Conservation (phyloP, 1,140 invertebrate species). For the Halictus rubicundus region DNA sequence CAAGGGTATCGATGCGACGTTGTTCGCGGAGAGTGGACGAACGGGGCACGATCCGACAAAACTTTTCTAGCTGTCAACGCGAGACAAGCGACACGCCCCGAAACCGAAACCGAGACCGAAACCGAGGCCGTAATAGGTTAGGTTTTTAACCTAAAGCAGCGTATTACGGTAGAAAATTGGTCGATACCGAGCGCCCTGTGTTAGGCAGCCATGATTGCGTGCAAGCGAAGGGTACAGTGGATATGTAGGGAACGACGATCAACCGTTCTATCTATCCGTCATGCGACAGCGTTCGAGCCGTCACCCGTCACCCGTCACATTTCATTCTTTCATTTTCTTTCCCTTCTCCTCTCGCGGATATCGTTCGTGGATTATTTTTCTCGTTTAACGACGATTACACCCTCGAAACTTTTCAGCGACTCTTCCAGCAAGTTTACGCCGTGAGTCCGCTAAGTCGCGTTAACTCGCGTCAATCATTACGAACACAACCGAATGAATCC, state of each 20-base stretch:
- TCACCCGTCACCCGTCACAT: constrained; percentile 12
- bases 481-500: constrained; percentile 18
- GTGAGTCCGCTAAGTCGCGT: background rate
- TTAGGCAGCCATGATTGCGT: constrained; percentile 78
- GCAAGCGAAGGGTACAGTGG: constrained; percentile 71
- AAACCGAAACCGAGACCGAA: background rate
- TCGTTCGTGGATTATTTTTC: background rate
- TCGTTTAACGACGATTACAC: too few species aligned
- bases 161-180: constrained; percentile 65
- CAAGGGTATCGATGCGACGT: background rate
- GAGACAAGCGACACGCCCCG: constrained; percentile 52
- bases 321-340: background rate
- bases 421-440: background rate
- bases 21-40: background rate
- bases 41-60: background rate
- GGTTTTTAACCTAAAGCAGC: constrained; percentile 54
- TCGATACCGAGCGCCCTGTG: constrained; percentile 73
- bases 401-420: background rate
- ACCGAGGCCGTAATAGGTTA: constrained; percentile 33
- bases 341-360: background rate
- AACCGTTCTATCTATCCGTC: constrained; percentile 22
- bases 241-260: constrained; percentile 55
- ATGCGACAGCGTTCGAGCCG: constrained; percentile 13
- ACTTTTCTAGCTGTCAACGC: constrained; percentile 28
- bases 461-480: constrained; percentile 18